Conservation (phyloP, 2,888 invertebrate genomes). For the Dendrolimus pini region DNA sequence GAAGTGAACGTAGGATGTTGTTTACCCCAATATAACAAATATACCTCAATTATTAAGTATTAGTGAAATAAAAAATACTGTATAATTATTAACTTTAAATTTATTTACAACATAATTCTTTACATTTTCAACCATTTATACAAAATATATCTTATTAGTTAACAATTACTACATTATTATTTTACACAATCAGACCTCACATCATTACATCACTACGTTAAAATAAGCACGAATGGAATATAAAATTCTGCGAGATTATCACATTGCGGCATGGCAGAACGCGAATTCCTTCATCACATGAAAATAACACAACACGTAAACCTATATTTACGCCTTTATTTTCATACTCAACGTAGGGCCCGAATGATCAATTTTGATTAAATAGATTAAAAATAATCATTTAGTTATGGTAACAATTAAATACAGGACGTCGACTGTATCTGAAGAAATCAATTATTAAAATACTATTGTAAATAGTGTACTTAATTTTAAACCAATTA, state of each 20-base stretch:
- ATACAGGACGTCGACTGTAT: neutral
- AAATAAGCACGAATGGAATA: slow-evolving; percentile 54
- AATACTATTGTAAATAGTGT: neutral
- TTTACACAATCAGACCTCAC: slow-evolving; percentile 67
- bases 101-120: slow-evolving; percentile 75
- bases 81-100: slow-evolving; percentile 61
- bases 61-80: slow-evolving; percentile 20
- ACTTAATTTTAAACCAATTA: neutral
- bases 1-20: too few species aligned
- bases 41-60: too few species aligned
- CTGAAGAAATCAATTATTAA: neutral
- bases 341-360: slow-evolving; percentile 3
- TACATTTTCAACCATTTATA: slow-evolving; percentile 75
- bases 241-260: slow-evolving; percentile 52
- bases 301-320: slow-evolving; percentile 24
- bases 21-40: too few species aligned
- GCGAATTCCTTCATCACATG: slow-evolving; percentile 33
- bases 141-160: slow-evolving; percentile 69
- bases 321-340: slow-evolving; percentile 3
- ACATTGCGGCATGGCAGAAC: slow-evolving; percentile 64
- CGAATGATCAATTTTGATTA: slow-evolving; percentile 31
- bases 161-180: slow-evolving; percentile 63
- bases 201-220: slow-evolving; percentile 54
- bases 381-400: slow-evolving; percentile 43
- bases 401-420: slow-evolving; percentile 67